Evolutionary conservation across 1,140 invertebrate species (phyloP).

Genomic region (Agraylea sexmaculata): DNA sequence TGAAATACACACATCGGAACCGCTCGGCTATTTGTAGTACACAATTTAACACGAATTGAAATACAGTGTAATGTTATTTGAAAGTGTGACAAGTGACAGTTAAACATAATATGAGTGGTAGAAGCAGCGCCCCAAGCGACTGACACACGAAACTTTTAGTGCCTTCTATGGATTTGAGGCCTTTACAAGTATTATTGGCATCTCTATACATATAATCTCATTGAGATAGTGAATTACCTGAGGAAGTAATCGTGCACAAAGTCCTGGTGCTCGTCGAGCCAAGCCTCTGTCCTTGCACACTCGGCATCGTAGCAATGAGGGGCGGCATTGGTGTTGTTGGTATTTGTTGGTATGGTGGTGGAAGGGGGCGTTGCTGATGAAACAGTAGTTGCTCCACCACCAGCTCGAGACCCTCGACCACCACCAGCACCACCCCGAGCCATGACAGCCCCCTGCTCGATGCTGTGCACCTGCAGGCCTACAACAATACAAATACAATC

Average conservation of each 20-base stretch:
- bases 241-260: constrained; percentile 92
- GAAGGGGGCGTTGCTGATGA: constrained; percentile 33
- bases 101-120: no score
- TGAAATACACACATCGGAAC: no score
- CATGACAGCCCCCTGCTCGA: constrained; percentile 57
- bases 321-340: constrained; percentile 37
- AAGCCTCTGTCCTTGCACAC: constrained; percentile 77
- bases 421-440: constrained; percentile 48
- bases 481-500: constrained; percentile 38
- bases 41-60: background rate
- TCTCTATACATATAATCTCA: no score
- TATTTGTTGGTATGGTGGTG: constrained; percentile 24
- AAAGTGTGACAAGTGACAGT: no score
- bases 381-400: constrained; percentile 42
- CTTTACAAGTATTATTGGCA: no score
- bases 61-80: no score
- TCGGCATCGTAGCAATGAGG: constrained; percentile 63
- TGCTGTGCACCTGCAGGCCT: constrained; percentile 71
- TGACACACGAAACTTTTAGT: no score
- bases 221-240: constrained; percentile 46
- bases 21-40: no score
- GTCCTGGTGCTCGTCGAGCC: constrained; percentile 92
- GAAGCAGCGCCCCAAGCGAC: no score
- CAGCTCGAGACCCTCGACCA: constrained; percentile 35
- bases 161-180: background rate